Evolutionary conservation across 2,113 vertebrate species (phyloP).

Genomic region (Plecotus auritus): DNA sequence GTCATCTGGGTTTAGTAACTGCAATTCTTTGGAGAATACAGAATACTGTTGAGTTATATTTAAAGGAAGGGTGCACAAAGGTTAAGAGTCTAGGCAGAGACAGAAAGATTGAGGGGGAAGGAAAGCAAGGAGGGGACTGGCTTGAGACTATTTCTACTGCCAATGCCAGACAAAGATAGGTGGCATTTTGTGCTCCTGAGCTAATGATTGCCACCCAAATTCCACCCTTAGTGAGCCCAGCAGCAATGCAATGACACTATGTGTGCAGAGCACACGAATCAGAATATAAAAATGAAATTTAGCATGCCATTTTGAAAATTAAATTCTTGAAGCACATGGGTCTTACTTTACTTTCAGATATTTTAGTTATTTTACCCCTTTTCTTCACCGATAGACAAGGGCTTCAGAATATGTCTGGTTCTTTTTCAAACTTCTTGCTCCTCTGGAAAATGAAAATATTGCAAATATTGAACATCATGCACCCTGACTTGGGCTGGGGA

Average conservation of each 20-base stretch:
- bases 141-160: neutral
- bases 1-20: neutral
- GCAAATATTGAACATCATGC: neutral
- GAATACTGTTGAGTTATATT: neutral
- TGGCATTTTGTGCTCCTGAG: neutral
- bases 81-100: neutral
- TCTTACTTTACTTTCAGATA: neutral
- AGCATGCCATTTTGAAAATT: neutral
- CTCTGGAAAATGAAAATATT: conserved; percentile 2
- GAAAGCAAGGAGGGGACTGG: neutral
- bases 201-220: neutral
- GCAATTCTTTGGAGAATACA: neutral
- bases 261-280: neutral
- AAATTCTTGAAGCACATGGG: neutral
- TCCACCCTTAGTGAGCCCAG: neutral
- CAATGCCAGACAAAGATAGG: neutral
- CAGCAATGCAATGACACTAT: neutral
- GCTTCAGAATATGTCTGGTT: neutral
- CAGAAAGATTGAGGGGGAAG: neutral
- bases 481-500: neutral
- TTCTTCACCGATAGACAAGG: neutral
- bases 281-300: neutral
- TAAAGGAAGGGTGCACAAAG: neutral
- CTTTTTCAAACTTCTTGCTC: neutral
- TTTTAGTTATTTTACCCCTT: neutral